These are phyloP conservation scores for Aphyosemion australe DNA, from an alignment of 2,113 vertebrate genomes.

Conservation along the genomic window DNA sequence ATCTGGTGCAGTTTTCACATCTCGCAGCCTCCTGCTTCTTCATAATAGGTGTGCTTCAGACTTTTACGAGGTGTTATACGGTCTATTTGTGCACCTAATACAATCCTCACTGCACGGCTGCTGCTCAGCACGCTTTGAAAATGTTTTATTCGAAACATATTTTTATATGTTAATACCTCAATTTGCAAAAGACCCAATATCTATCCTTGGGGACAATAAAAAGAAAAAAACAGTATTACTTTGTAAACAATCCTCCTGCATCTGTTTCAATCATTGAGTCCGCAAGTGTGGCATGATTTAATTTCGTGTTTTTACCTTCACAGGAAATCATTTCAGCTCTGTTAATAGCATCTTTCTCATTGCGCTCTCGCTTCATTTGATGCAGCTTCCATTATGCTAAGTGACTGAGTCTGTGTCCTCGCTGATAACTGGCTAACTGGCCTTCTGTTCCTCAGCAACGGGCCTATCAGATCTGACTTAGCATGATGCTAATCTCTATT, in stretches of 20 bases:
- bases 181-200: neutral
- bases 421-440: conserved; percentile 68
- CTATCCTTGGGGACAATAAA: neutral
- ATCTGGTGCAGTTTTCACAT: conserved; percentile 65
- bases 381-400: conserved; percentile 75
- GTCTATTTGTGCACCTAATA: conserved; percentile 36
- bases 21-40: conserved; percentile 51
- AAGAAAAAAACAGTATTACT: conserved; percentile 13
- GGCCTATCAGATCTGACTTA: conserved; percentile 70
- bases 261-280: conserved; percentile 41
- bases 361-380: conserved; percentile 63
- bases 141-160: conserved; percentile 1
- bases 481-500: conserved; percentile 74
- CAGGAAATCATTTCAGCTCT: conserved; percentile 51
- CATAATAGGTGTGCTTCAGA: conserved; percentile 62
- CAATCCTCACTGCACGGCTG: neutral
- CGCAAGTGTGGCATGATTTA: conserved; percentile 54
- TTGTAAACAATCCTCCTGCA: conserved; percentile 33
- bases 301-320: conserved; percentile 47
- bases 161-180: conserved; percentile 1
- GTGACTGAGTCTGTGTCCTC: conserved; percentile 63
- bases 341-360: conserved; percentile 65
- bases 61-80: conserved; percentile 52
- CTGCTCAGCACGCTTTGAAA: conserved; percentile 22
- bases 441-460: conserved; percentile 50